Evolutionary conservation across 2,888 invertebrate genomes (phyloP).

Genomic region (Tetranychus truncatus): DNA sequence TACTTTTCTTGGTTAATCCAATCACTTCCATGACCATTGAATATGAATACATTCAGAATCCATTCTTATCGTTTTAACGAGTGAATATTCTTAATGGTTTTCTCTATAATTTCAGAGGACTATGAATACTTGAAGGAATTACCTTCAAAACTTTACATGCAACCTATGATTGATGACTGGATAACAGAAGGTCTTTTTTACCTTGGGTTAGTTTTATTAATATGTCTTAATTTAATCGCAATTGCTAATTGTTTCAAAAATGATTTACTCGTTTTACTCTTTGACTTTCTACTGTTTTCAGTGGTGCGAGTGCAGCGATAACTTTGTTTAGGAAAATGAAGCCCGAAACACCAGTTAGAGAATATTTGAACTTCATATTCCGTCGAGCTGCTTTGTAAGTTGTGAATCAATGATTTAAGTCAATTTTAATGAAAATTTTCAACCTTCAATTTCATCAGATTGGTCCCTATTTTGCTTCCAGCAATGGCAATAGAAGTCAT

Average conservation of each 20-base stretch:
- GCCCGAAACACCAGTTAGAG: not conserved
- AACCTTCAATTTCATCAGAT: not conserved
- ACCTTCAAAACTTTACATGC: not conserved
- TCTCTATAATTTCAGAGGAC: not conserved
- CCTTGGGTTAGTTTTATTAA: not conserved
- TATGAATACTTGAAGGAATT: not conserved
- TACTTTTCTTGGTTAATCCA: too few relatives aligned
- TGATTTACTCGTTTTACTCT: not conserved
- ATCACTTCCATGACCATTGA: too few relatives aligned
- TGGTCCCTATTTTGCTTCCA: not conserved
- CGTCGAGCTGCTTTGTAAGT: not conserved
- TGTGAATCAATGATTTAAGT: not conserved
- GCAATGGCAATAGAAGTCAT: not conserved
- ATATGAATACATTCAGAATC: too few relatives aligned
- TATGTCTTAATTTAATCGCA: not conserved
- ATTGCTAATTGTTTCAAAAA: not conserved
- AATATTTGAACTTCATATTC: not conserved
- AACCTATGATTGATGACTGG: not conserved
- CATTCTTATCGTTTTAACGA: too few relatives aligned
- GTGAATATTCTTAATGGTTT: not conserved
- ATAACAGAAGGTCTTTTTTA: not conserved
- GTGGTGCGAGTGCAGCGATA: not conserved
- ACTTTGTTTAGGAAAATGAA: not conserved
- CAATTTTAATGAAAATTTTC: not conserved
- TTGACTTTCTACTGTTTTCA: not conserved